Evolutionary conservation across 2,888 invertebrate species (phyloP), one percentile per base, ranked within the genome.

Genomic region (Apocheima hispidaria): DNA sequence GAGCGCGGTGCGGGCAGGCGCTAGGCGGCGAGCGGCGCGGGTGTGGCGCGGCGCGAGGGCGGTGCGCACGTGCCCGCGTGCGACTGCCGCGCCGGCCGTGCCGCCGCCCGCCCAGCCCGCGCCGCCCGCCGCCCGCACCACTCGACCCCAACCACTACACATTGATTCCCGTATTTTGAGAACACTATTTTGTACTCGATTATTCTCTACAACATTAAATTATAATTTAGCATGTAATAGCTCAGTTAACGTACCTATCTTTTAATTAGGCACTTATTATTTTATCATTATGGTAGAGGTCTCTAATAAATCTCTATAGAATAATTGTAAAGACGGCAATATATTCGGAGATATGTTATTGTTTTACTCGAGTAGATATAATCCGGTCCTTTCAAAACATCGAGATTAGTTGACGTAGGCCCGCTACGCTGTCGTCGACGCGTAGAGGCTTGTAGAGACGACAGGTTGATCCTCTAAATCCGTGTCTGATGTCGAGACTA

Each of bases 61-160:
- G 88, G 77, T 85, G 88, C 89, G 90, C 90, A 87, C 90, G 90
- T 86, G 90, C 82, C 82, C 79, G 86, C 88, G 88, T 81, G 89
- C 88, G 84, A 90, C 90, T 90, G 91, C 88, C 89, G 89, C 83
- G 84, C 76, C 75, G 70, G 77, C 80, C 81, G 83, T 77, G 75
- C 79, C 82, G 82, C 83, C 82, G 82, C 83, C 72, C 76, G 83
- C 84, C 83, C 82, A 82, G 69, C 71, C 62, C 65, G 41, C 65
- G 35, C 60, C 35, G 73, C 77, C 74, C 69, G 70, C 77, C 73
- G 73, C 81, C 78, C 76, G 72, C 77, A 74, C 75, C 75, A 48
- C 53, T 43, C 78, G 75, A 38, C 76, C 75, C 74, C 74, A 72
- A 61, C 63, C 69, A 72, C 74, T 68, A 71, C 63, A 71, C 75